These are phyloP conservation scores for Narcine bancroftii DNA, from an alignment of 2,113 vertebrate species.

Conservation along the genomic window DNA sequence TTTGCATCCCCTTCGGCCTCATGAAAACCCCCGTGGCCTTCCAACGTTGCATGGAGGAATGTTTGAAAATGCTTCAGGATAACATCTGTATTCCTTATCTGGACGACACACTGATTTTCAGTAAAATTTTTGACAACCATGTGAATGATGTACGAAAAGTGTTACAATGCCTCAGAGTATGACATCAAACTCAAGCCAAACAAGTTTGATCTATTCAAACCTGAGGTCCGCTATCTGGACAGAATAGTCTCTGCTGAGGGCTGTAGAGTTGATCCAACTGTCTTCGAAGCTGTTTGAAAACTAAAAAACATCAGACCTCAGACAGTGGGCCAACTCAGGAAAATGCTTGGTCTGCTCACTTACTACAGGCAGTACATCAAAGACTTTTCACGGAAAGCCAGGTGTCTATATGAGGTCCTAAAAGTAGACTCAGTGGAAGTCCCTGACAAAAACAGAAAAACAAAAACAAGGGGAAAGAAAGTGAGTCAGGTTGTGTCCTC, in stretches of 20 bases:
- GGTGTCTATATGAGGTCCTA: too few species aligned
- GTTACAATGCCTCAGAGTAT: too few species aligned
- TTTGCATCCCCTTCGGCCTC: background rate
- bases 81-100: conserved; percentile 33
- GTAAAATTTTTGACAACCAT: conserved; percentile 23
- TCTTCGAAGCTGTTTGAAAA: conserved; percentile 35
- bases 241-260: conserved; percentile 18
- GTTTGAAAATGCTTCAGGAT: conserved; percentile 3
- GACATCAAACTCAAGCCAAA: too few species aligned
- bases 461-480: too few species aligned
- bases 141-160: background rate
- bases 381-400: too few species aligned
- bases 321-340: conserved; percentile 16
- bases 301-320: conserved; percentile 35
- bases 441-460: too few species aligned
- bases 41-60: conserved; percentile 37
- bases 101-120: conserved; percentile 30
- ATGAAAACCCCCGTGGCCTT: conserved; percentile 35
- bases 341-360: background rate
- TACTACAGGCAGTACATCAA: background rate
- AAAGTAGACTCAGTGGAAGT: too few species aligned
- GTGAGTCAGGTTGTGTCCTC: too few species aligned
- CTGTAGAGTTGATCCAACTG: background rate
- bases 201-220: too few species aligned
- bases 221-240: too few species aligned